Percentiles rank a stretch among this genome's conserved stretches.
phyloP scores from a whole-genome alignment of 2,797 vertebrate genomes.

The Lagorchestes hirsutus region DNA sequence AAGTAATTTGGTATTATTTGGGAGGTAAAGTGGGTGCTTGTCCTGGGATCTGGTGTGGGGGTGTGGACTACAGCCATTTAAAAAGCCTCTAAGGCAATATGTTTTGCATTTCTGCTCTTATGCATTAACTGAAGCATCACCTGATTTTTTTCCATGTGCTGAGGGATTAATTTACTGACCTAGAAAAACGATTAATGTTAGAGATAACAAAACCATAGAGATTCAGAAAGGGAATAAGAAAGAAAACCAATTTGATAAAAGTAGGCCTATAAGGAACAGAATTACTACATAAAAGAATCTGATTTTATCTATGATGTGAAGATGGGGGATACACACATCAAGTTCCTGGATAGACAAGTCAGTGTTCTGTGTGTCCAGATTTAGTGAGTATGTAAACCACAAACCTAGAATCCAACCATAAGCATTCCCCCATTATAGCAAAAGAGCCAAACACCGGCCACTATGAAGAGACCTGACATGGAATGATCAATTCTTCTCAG shows the following conservation, averaged over 20 bases:
- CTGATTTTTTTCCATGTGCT: neutral
- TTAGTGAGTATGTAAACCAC: neutral
- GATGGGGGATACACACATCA: neutral
- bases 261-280: neutral
- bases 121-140: neutral
- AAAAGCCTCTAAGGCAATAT: neutral
- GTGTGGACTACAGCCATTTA: neutral
- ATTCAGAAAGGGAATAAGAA: conserved; percentile 7
- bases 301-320: neutral
- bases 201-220: conserved; percentile 27
- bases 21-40: neutral
- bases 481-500: neutral
- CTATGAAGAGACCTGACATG: neutral
- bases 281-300: conserved; percentile 18
- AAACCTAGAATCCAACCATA: neutral
- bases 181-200: neutral
- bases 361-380: neutral
- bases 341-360: neutral
- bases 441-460: neutral
- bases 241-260: neutral
- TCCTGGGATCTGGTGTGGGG: neutral
- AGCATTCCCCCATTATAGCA: neutral
- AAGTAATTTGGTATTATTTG: conserved; percentile 21
- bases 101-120: neutral
- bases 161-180: neutral